A percentile compares a stretch with the other conserved stretches of the same genome.
These are phyloP conservation scores for Diorhabda sublineata DNA, from an alignment of 1,140 invertebrate genomes.

Conservation along the genomic window DNA sequence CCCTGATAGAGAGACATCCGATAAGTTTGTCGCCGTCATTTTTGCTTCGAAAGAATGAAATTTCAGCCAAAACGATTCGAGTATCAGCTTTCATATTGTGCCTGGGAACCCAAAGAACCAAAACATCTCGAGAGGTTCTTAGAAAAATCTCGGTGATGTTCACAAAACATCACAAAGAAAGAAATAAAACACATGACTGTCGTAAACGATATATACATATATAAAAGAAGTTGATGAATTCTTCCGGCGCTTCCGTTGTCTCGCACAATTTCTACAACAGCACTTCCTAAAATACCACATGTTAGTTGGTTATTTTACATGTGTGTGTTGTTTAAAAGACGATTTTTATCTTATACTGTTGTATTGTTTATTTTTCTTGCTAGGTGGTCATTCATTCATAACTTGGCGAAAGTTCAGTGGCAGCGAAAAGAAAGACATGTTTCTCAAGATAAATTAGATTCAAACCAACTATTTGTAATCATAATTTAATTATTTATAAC, in stretches of 20 bases:
- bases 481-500: too few species aligned
- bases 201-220: not conserved
- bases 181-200: conserved; percentile 1
- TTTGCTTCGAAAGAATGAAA: not conserved
- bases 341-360: too few species aligned
- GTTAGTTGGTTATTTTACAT: not conserved
- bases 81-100: not conserved
- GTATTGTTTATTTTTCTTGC: too few species aligned
- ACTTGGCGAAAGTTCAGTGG: too few species aligned
- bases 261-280: not conserved
- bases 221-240: conserved; percentile 3
- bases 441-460: too few species aligned
- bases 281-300: conserved; percentile 1
- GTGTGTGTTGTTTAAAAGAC: not conserved
- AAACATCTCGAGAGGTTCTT: not conserved
- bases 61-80: not conserved
- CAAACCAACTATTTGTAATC: too few species aligned
- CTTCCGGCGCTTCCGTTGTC: not conserved
- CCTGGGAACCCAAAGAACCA: not conserved
- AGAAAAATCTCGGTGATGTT: conserved; percentile 2
- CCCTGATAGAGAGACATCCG: not conserved
- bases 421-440: too few species aligned
- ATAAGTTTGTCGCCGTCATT: not conserved
- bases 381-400: too few species aligned
- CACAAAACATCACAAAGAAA: conserved; percentile 2